A percentile compares a stretch with the other conserved stretches of the same genome.
phyloP scores from a whole-genome alignment of 2,113 vertebrate species.

The Hemiprocne comata region DNA sequence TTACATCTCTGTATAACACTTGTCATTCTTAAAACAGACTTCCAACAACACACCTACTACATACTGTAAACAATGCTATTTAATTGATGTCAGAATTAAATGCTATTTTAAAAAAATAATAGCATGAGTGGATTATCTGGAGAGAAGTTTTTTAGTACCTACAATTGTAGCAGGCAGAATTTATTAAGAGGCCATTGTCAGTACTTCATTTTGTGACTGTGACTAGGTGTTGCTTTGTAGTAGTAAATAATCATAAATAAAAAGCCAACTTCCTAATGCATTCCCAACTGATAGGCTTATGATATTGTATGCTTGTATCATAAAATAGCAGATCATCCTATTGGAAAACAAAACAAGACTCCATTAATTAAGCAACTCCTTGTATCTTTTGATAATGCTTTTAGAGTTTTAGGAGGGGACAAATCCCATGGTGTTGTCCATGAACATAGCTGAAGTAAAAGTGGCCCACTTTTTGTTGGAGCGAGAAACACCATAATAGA shows the following conservation, averaged over 20 bases:
- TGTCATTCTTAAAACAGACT: neutral
- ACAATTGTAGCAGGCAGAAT: neutral
- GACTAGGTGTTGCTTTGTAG: neutral
- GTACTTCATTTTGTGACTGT: neutral
- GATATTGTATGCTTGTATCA: neutral
- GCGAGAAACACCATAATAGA: constrained; percentile 39
- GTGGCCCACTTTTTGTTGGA: constrained; percentile 49
- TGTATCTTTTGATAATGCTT: constrained; percentile 6
- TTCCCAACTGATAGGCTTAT: constrained; percentile 3
- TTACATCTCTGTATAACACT: neutral
- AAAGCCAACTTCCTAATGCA: neutral
- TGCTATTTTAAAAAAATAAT: neutral
- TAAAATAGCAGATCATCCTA: constrained; percentile 11
- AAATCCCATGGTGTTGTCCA: neutral
- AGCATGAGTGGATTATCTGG: neutral
- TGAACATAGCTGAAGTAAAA: constrained; percentile 26
- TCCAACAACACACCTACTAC: neutral
- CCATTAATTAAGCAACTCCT: neutral
- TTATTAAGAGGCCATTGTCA: neutral
- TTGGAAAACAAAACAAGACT: neutral
- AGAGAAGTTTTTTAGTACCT: neutral
- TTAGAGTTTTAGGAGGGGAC: constrained; percentile 8
- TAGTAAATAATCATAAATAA: neutral
- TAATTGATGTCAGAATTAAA: constrained; percentile 3
- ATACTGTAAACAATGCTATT: neutral